Conservation (phyloP, 1,140 invertebrate genomes). For the Episyrphus balteatus region DNA sequence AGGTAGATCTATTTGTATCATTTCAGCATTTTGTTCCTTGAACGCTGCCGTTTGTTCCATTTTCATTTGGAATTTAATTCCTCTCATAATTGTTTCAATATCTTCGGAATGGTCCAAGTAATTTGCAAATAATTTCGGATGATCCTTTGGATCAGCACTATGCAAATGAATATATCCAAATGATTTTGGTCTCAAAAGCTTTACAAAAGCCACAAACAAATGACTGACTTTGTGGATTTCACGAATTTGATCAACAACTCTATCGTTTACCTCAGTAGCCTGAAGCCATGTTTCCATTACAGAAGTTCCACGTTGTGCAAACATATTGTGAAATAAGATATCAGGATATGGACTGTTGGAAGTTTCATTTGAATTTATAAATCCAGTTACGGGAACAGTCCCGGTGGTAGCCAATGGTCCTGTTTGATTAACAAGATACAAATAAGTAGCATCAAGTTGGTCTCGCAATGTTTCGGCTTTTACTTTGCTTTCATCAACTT, state of each 20-base stretch:
- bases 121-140: conserved; percentile 67
- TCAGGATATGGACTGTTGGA: conserved; percentile 26
- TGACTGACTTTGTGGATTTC: conserved; percentile 60
- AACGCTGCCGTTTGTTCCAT: conserved; percentile 40
- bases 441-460: conserved; percentile 1
- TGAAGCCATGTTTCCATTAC: conserved; percentile 75
- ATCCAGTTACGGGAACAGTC: conserved; percentile 12
- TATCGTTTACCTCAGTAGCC: conserved; percentile 38
- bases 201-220: conserved; percentile 70
- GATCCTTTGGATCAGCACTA: conserved; percentile 20
- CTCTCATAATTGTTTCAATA: conserved; percentile 56
- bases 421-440: conserved; percentile 8
- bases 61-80: conserved; percentile 40
- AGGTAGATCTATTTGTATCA: conserved; percentile 34
- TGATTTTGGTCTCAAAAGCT: conserved; percentile 38
- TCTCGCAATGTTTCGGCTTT: not conserved
- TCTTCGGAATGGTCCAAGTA: conserved; percentile 62
- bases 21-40: conserved; percentile 35
- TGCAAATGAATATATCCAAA: conserved; percentile 32
- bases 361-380: conserved; percentile 37
- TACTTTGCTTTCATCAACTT: conserved; percentile 2
- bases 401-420: conserved; percentile 35
- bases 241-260: conserved; percentile 49
- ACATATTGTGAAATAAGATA: conserved; percentile 24
- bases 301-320: conserved; percentile 44